Conservation (phyloP, 2,113 vertebrate species). For the Peucedramus taeniatus region DNA sequence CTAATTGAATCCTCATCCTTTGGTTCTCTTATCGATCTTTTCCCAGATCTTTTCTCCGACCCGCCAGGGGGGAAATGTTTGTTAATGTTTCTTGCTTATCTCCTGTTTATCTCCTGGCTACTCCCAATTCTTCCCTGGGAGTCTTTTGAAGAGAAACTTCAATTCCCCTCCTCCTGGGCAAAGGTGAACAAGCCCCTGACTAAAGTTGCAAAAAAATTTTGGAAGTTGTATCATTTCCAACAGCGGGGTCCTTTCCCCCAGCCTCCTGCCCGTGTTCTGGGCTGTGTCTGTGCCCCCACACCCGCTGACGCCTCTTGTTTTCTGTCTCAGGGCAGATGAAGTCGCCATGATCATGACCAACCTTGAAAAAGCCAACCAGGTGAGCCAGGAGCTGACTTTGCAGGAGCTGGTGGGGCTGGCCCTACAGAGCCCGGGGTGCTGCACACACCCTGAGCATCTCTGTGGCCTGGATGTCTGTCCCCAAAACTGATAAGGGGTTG, state of each 20-base stretch:
- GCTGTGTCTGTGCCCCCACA: background rate
- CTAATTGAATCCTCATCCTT: background rate
- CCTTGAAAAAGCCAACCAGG: constrained; percentile 95
- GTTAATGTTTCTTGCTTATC: background rate
- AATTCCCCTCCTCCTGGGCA: background rate
- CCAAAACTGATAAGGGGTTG: background rate
- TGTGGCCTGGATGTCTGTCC: background rate
- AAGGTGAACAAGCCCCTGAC: background rate
- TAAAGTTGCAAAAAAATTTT: background rate
- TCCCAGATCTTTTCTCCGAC: background rate
- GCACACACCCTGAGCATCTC: fast-evolving
- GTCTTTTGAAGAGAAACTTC: background rate
- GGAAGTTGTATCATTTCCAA: background rate
- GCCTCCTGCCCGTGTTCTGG: no score
- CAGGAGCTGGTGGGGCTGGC: background rate
- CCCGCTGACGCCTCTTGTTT: background rate
- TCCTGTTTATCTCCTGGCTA: background rate
- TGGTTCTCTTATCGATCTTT: background rate
- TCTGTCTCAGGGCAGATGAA: constrained; percentile 86
- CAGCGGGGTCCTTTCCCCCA: fast-evolving
- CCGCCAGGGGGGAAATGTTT: background rate
- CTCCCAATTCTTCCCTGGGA: background rate
- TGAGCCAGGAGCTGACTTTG: constrained; percentile 51
- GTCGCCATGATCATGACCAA: constrained; percentile 89
- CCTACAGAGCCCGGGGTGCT: fast-evolving